These are phyloP conservation scores for Capra hircus DNA, from an alignment of 2,113 vertebrate species.

Conservation along the genomic window DNA sequence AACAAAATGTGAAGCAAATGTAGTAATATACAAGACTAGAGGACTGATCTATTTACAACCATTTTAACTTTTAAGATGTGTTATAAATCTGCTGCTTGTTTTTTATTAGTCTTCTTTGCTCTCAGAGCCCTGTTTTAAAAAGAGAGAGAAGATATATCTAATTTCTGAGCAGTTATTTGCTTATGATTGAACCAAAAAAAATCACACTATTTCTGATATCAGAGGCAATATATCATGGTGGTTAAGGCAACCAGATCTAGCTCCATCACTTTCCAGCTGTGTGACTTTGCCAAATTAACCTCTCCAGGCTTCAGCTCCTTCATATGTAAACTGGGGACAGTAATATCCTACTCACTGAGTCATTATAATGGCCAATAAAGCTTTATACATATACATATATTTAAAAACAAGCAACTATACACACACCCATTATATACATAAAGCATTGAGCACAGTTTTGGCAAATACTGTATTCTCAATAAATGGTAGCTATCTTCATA, in stretches of 20 bases:
- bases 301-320: background rate
- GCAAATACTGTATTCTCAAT: background rate
- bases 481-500: background rate
- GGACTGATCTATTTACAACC: background rate
- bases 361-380: background rate
- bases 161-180: background rate
- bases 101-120: slow-evolving; percentile 9
- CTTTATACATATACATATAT: background rate
- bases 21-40: background rate
- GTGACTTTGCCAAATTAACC: background rate
- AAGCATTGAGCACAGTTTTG: background rate
- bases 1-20: slow-evolving; percentile 29
- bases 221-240: background rate
- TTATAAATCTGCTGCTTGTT: background rate
- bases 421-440: background rate
- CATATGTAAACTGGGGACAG: background rate
- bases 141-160: background rate
- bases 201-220: background rate
- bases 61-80: background rate
- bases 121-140: background rate
- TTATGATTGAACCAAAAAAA: background rate
- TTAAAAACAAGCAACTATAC: background rate
- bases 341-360: background rate
- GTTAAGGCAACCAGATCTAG: background rate
- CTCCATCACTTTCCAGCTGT: background rate